Evolutionary conservation across 2,113 vertebrate genomes (phyloP).

Genomic region (Aphelocoma coerulescens): DNA sequence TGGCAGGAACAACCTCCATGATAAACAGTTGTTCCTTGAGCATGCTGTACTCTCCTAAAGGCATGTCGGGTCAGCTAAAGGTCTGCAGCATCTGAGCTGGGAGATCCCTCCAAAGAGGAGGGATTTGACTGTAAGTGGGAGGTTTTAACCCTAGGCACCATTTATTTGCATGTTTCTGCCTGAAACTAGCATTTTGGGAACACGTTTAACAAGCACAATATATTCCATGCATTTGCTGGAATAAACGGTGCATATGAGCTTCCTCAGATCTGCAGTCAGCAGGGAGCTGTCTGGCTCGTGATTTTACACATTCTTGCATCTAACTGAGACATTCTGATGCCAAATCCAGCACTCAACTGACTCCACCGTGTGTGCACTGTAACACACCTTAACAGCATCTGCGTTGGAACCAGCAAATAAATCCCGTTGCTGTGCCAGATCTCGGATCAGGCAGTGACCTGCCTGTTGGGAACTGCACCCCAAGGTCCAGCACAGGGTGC

Average conservation of each 20-base stretch:
- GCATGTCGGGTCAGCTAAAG: slow-evolving; percentile 32
- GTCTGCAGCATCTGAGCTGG: slow-evolving; percentile 43
- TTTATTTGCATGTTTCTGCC: slow-evolving; percentile 62
- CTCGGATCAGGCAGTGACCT: neutral
- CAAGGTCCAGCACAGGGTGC: neutral
- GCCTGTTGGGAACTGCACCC: neutral
- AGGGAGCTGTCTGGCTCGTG: slow-evolving; percentile 52
- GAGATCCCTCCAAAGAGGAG: slow-evolving; percentile 59
- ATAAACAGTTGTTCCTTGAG: slow-evolving; percentile 43
- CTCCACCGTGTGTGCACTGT: neutral
- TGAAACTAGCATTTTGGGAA: slow-evolving; percentile 57
- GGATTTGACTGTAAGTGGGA: slow-evolving; percentile 62
- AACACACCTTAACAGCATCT: slow-evolving; percentile 25
- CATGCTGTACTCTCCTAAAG: neutral
- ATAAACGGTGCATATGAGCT: slow-evolving; percentile 31
- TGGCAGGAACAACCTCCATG: neutral
- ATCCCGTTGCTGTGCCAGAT: neutral
- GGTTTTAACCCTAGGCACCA: slow-evolving; percentile 48
- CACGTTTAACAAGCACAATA: slow-evolving; percentile 47
- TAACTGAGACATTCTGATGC: slow-evolving; percentile 28
- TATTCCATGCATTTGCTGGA: slow-evolving; percentile 54
- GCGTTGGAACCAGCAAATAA: neutral
- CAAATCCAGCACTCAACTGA: slow-evolving; percentile 14
- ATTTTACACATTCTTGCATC: slow-evolving; percentile 60
- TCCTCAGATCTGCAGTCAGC: slow-evolving; percentile 55